phyloP scores from a whole-genome alignment of 2,113 vertebrate genomes.

The Protomyctophum bolini region DNA sequence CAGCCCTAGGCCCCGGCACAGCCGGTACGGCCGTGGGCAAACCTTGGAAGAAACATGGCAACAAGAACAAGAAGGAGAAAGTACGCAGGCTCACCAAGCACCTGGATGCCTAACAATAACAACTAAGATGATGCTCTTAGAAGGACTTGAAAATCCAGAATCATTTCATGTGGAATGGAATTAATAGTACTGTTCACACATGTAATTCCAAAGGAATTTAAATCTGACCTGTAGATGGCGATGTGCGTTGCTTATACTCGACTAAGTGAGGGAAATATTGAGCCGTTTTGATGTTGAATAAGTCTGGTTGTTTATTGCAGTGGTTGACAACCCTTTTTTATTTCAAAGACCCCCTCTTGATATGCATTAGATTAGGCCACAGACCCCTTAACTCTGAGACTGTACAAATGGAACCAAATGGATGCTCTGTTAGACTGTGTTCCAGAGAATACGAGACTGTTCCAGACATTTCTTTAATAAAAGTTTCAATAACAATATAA shows the following conservation, averaged over 20 bases:
- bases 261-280: not conserved
- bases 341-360: not conserved
- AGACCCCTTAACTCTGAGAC: not conserved
- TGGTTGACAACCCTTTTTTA: not conserved
- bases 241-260: not conserved
- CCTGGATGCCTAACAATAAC: conserved; percentile 84
- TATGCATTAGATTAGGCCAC: not conserved
- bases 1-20: conserved; percentile 8
- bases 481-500: too few relatives aligned
- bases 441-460: too few relatives aligned
- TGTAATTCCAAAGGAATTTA: conserved; percentile 43
- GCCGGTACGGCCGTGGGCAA: conserved; percentile 76
- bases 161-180: conserved; percentile 25
- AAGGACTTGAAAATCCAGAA: conserved; percentile 4
- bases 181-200: not conserved
- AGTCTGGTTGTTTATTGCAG: not conserved
- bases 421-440: too few relatives aligned
- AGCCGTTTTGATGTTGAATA: not conserved
- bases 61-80: conserved; percentile 96
- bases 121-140: not conserved
- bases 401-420: not conserved
- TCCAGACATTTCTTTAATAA: too few relatives aligned
- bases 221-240: conserved; percentile 1
- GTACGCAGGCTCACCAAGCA: conserved; percentile 89
- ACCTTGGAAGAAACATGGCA: conserved; percentile 97